Conservation (phyloP, 2,797 vertebrate species). For the Galagoides demidoff region DNA sequence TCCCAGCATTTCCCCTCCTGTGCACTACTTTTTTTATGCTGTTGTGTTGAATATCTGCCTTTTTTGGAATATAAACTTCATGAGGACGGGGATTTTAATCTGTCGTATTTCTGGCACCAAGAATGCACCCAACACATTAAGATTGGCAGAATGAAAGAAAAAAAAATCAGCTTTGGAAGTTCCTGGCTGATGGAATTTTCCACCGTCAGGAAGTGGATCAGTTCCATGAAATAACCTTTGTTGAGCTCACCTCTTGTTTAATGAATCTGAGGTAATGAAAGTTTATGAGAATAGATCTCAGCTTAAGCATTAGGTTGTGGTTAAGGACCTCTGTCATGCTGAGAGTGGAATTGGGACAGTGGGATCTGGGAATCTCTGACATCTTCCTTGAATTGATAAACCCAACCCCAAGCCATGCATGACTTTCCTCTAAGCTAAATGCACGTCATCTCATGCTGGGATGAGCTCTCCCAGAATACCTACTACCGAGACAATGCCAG, state of each 20-base stretch:
- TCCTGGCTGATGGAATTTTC: background rate
- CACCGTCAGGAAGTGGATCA: fast-evolving
- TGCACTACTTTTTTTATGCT: too few relatives aligned
- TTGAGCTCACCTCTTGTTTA: background rate
- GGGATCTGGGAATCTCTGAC: background rate
- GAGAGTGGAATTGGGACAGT: background rate
- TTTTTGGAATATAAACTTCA: background rate
- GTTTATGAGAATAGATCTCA: background rate
- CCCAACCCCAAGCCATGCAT: fast-evolving
- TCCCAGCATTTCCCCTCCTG: too few relatives aligned
- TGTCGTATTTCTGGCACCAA: background rate
- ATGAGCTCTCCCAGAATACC: background rate
- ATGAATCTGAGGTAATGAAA: background rate
- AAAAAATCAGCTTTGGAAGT: background rate
- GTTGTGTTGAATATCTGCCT: background rate
- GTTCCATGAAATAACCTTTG: background rate
- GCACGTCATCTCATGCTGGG: background rate
- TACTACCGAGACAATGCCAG: background rate
- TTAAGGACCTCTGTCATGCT: background rate
- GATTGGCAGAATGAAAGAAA: background rate
- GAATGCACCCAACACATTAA: fast-evolving
- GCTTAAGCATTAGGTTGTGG: background rate
- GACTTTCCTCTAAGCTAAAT: background rate
- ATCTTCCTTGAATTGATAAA: background rate
- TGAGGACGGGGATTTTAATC: fast-evolving